phyloP scores from a whole-genome alignment of 1,140 invertebrate genomes.

The Drosophila parabipectinata region DNA sequence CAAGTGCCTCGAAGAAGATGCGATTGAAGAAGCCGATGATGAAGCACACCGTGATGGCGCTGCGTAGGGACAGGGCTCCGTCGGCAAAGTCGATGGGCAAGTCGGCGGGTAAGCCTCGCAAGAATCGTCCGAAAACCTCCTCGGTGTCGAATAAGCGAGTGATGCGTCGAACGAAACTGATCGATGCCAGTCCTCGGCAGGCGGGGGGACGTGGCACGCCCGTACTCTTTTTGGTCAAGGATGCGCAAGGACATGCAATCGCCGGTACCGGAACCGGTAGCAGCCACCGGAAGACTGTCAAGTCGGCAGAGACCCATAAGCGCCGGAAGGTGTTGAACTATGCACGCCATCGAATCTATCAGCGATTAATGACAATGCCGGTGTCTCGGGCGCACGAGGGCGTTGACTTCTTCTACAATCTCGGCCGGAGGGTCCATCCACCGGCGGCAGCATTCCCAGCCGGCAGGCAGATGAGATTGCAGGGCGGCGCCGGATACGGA shows the following conservation, averaged over 20 bases:
- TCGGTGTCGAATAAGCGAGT: background rate
- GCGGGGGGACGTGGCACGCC: constrained; percentile 1
- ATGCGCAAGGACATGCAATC: background rate
- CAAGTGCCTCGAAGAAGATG: background rate
- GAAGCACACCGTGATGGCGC: background rate
- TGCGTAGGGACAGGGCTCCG: background rate
- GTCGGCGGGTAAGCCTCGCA: too few species aligned
- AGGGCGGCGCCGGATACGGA: background rate
- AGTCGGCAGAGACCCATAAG: background rate
- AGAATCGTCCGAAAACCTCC: background rate
- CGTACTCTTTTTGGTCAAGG: constrained; percentile 28
- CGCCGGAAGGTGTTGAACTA: background rate
- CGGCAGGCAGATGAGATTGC: background rate
- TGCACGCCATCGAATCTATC: background rate
- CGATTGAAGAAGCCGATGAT: background rate
- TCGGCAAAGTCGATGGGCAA: background rate
- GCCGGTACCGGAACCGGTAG: too few species aligned
- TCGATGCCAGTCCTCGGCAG: constrained; percentile 2
- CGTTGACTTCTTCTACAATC: constrained; percentile 40
- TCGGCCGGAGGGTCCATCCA: constrained; percentile 8
- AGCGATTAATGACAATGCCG: background rate
- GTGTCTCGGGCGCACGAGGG: constrained; percentile 2
- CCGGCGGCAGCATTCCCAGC: too few species aligned
- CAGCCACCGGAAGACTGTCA: background rate
- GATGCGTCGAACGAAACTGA: background rate